Base-by-base conservation (phyloP, 2,113 vertebrate species). In the Oryzias javanicus region DNA sequence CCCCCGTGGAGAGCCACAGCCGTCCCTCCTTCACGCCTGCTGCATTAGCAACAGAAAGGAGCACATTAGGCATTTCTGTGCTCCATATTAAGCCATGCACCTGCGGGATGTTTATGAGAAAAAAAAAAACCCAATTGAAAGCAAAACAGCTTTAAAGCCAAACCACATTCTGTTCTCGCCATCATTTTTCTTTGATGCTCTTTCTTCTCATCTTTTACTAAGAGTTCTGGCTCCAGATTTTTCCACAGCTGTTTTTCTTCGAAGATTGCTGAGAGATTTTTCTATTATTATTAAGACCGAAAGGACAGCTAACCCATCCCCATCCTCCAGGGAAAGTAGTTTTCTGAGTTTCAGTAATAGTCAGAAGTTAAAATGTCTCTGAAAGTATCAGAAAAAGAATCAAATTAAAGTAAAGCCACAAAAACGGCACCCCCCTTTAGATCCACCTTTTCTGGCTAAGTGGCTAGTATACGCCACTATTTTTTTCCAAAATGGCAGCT, bases 61-160 rank as follows among this genome's bases (percentile, higher is more conserved):
- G 81, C 86, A 83, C 79, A 89, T 91, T 88, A 88, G 84, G 85
- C 85, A 83, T 80, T 88, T 84, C 80, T 82, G 76, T 85, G 81
- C 82, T 86, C 79, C 75, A 83, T 86, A 89, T 89, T 89, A 85
- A 89, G 75, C 78, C 67, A 58, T 64, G 66, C 74, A 86, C 89
- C 84, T 78, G 67, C 76, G 86, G 90, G 89, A 86, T 75, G 68
- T 70, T 87, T 85, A 59, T 50, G 48, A 78, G 81, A 81, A 78
- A 77, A 74, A 69, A 68, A 76, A 64, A 59, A 54, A 66, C 67
- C 77, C 82, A 80, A 72, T 70, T 50, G 65, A 70, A 69, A 80
- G 63, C 65, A 82, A 72, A 80, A 76, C 69, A 78, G 70, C 49
- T 67, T 78, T 76, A 58, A 22, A 63, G 66, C 69, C 35, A 69